Evolutionary conservation across 37 sponge, comb jelly and placozoan genomes (phyloP), one percentile per base, ranked within the genome.

Genomic region (Aplysina aerophoba): DNA sequence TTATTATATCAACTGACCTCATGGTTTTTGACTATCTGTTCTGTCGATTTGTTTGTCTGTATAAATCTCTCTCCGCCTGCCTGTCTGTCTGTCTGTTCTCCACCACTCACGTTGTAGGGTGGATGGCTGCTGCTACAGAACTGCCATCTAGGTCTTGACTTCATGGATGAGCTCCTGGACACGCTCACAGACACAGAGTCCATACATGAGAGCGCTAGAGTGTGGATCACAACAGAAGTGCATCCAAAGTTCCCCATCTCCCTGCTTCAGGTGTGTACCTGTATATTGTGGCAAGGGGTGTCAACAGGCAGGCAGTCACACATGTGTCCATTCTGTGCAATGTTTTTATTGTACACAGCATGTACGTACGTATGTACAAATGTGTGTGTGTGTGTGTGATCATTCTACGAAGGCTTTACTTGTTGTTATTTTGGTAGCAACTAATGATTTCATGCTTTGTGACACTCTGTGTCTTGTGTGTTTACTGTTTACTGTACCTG

Each of bases 221-320:
- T 95, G 31, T 98, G 98, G 98, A 91, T 95, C 80, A 98, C 98
- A n/a, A 95, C 98, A 27, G 98, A 98, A 77, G 96, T 90, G 1
- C 96, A 98, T 71, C 92, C 98, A 13, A 92, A 98, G 71, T 98
- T 98, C 85, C 94, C 98, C 61, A 98, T 98, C 15, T 89, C 91
- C 40, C 77, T 98, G 75, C 92, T 98, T 1, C 97, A 96, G 92
- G 90, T 90, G 55, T 20, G 69, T 66, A 31, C 31, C 11, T 53
- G 4, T 30, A 30, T 39, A 11, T 4, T 73, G 35, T 73, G 22
- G 21, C 4, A n/a, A 8, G 50, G 8, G 50, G 50, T 11, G 50
- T 44, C 6, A 8, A 44, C 3, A 8, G 50, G 50, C 3, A 44
- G 50, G 50, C 3, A 8, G 8, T 44, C 6, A 44, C 50, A 44